Evolutionary conservation across 2,797 vertebrate species (phyloP).

Genomic region (Harpagifer antarcticus): DNA sequence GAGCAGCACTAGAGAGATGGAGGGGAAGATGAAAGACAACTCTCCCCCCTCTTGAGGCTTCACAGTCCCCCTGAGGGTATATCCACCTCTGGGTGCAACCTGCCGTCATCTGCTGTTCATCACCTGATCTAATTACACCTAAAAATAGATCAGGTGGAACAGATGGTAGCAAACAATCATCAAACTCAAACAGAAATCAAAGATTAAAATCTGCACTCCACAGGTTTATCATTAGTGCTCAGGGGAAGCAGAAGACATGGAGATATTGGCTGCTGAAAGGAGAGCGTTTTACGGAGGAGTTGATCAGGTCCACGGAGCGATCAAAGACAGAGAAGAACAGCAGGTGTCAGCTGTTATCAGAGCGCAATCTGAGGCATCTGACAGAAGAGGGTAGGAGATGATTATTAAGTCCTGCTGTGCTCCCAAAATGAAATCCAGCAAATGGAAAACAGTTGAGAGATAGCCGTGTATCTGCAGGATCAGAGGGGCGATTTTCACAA

Average conservation of each 20-base stretch:
- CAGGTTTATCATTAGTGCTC: constrained; percentile 22
- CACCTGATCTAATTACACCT: constrained; percentile 66
- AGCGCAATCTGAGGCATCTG: constrained; percentile 29
- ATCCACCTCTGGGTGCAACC: constrained; percentile 47
- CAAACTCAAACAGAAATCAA: constrained; percentile 7
- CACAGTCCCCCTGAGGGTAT: constrained; percentile 7
- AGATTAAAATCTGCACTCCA: constrained; percentile 35
- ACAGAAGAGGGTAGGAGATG: constrained; percentile 21
- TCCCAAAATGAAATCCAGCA: constrained; percentile 24
- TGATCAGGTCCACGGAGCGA: constrained; percentile 48
- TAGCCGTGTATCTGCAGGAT: neutral
- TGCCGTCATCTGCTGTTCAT: constrained; percentile 41
- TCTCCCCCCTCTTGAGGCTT: constrained; percentile 28
- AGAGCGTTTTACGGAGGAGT: constrained; percentile 28
- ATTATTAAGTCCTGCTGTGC: constrained; percentile 17
- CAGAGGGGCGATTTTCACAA: neutral
- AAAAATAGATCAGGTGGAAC: constrained; percentile 45
- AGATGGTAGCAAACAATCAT: constrained; percentile 44
- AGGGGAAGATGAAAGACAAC: constrained; percentile 67
- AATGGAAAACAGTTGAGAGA: neutral
- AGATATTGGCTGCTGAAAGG: constrained; percentile 12
- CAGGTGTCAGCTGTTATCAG: constrained; percentile 59
- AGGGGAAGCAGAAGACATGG: constrained; percentile 4
- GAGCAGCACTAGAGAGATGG: constrained; percentile 31
- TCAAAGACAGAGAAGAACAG: constrained; percentile 49